phyloP scores from a whole-genome alignment of 2,113 vertebrate species.

The Leptodactylus fuscus region DNA sequence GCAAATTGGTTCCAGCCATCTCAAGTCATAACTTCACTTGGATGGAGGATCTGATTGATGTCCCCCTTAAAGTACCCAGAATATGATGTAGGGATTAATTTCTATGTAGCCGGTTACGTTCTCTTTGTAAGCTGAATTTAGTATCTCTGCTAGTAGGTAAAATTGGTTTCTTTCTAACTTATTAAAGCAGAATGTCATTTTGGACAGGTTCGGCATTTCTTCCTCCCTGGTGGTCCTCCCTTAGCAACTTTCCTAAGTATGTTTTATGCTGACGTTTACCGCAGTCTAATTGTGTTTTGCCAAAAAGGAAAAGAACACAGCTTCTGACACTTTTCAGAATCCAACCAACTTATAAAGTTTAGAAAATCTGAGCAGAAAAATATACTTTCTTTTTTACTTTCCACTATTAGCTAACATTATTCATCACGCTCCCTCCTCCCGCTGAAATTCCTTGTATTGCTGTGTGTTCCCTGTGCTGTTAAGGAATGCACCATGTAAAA shows the following conservation, averaged over 20 bases:
- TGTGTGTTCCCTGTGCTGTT: conserved; percentile 25
- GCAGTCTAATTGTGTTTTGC: conserved; percentile 82
- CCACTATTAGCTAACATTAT: conserved; percentile 68
- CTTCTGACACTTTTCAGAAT: conserved; percentile 77
- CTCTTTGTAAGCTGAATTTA: conserved; percentile 77
- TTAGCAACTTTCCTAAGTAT: conserved; percentile 78
- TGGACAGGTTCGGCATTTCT: conserved; percentile 78
- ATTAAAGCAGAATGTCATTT: conserved; percentile 79
- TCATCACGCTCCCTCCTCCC: background rate
- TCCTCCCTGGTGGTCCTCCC: conserved; percentile 79
- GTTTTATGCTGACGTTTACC: conserved; percentile 83
- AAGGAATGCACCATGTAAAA: background rate
- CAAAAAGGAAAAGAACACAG: conserved; percentile 73
- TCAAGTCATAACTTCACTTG: conserved; percentile 81
- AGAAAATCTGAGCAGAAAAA: conserved; percentile 41
- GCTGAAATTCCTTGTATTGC: conserved; percentile 24
- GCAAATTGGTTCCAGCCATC: conserved; percentile 87
- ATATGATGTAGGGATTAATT: conserved; percentile 70
- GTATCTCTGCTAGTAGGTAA: conserved; percentile 77
- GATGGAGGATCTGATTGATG: conserved; percentile 79
- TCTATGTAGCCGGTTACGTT: conserved; percentile 81
- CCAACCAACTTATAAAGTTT: conserved; percentile 39
- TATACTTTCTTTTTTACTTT: conserved; percentile 34
- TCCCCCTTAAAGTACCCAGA: conserved; percentile 72
- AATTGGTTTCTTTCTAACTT: conserved; percentile 78